phyloP scores from a whole-genome alignment of 2,797 vertebrate genomes.

The Tauraco hartlaubi region DNA sequence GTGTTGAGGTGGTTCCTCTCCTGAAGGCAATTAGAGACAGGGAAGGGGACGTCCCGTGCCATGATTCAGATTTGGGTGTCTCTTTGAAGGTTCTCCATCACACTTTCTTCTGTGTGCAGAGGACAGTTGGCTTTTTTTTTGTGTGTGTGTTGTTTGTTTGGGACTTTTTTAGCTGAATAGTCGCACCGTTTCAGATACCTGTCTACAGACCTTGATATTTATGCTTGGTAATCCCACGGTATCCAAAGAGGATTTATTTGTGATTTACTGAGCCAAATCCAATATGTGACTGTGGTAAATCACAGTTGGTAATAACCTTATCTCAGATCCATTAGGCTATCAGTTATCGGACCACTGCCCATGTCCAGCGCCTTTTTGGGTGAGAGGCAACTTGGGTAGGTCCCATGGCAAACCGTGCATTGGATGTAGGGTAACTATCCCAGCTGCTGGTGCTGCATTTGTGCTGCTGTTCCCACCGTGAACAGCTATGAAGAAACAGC shows the following conservation, averaged over 20 bases:
- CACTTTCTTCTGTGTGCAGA: neutral
- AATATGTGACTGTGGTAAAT: neutral
- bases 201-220: neutral
- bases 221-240: accelerated
- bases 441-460: neutral
- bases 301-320: neutral
- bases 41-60: neutral
- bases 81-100: neutral
- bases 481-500: neutral
- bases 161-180: neutral
- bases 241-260: neutral
- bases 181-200: neutral
- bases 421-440: neutral
- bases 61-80: neutral
- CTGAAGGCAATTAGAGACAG: neutral
- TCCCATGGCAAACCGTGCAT: accelerated
- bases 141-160: too few species aligned
- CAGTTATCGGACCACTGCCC: neutral
- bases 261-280: neutral
- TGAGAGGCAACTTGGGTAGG: accelerated
- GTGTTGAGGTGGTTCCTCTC: neutral
- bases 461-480: neutral
- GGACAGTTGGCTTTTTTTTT: neutral
- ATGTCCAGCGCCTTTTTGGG: neutral
- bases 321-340: neutral